phyloP scores from a whole-genome alignment of 2,888 invertebrate species.

The Cryptocheilus praepositus region DNA sequence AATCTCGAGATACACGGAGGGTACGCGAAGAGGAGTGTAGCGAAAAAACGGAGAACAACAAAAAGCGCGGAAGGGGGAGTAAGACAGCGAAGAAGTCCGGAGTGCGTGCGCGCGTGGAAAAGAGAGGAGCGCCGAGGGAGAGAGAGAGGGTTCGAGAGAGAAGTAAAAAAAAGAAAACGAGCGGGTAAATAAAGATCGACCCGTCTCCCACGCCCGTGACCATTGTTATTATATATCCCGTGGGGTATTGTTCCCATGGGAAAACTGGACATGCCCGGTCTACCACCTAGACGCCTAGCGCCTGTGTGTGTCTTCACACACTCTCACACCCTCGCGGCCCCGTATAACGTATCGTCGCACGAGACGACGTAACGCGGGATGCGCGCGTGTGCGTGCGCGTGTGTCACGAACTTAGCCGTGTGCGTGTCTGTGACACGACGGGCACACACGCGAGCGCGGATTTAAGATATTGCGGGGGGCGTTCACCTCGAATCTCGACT shows the following conservation, averaged over 20 bases:
- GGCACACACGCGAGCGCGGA: slow-evolving; percentile 54
- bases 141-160: slow-evolving; percentile 23
- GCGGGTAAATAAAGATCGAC: slow-evolving; percentile 66
- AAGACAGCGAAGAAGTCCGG: neutral
- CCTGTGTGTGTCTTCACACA: slow-evolving; percentile 13
- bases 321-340: slow-evolving; percentile 3
- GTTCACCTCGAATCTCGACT: slow-evolving; percentile 65
- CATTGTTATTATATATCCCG: slow-evolving; percentile 67
- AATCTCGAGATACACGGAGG: too few relatives aligned
- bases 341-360: slow-evolving; percentile 14
- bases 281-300: slow-evolving; percentile 56
- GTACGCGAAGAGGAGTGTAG: neutral
- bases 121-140: slow-evolving; percentile 15
- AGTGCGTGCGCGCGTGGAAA: slow-evolving; percentile 1
- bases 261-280: slow-evolving; percentile 68
- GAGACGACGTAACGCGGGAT: slow-evolving; percentile 15
- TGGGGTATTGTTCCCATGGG: slow-evolving; percentile 69
- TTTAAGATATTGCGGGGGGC: slow-evolving; percentile 70
- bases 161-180: slow-evolving; percentile 44
- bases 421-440: slow-evolving; percentile 14
- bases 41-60: neutral
- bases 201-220: slow-evolving; percentile 65
- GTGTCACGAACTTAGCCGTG: slow-evolving; percentile 3
- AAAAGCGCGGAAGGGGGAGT: neutral
- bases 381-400: slow-evolving; percentile 12